These are phyloP conservation scores for Cryptotermes secundus DNA, from an alignment of 1,140 invertebrate species.

Conservation along the genomic window DNA sequence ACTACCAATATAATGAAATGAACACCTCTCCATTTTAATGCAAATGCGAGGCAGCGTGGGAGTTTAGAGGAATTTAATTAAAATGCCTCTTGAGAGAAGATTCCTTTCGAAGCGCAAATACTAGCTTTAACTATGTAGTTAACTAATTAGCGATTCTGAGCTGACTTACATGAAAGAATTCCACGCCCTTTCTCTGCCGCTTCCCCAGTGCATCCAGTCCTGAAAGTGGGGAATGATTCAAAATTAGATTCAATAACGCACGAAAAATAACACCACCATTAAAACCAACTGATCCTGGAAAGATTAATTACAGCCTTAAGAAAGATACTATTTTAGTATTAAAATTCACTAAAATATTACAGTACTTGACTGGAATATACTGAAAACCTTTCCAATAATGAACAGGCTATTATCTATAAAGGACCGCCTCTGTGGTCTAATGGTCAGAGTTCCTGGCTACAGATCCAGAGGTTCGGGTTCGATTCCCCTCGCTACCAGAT, in stretches of 20 bases:
- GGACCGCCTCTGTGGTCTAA: too few relatives aligned
- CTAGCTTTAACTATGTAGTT: slow-evolving; percentile 14
- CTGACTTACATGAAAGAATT: slow-evolving; percentile 17
- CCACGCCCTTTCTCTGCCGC: background rate
- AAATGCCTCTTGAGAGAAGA: slow-evolving; percentile 16
- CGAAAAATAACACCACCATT: background rate
- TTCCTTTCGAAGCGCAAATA: background rate
- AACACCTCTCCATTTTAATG: background rate
- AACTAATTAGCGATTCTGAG: slow-evolving; percentile 17
- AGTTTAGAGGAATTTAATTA: slow-evolving; percentile 18
- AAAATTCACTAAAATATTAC: too few relatives aligned
- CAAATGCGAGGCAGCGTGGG: background rate
- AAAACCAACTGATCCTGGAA: too few relatives aligned
- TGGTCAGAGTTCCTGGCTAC: too few relatives aligned
- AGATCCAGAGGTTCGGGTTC: too few relatives aligned
- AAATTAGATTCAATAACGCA: background rate
- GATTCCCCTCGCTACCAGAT: too few relatives aligned
- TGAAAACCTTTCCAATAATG: too few relatives aligned
- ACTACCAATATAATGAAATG: background rate
- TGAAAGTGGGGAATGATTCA: background rate
- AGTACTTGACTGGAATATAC: too few relatives aligned
- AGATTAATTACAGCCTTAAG: background rate
- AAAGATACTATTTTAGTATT: background rate
- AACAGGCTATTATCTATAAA: too few relatives aligned
- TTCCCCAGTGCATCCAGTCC: background rate